Evolutionary conservation across 2,888 invertebrate species (phyloP).

Genomic region (Polyploca ridens): DNA sequence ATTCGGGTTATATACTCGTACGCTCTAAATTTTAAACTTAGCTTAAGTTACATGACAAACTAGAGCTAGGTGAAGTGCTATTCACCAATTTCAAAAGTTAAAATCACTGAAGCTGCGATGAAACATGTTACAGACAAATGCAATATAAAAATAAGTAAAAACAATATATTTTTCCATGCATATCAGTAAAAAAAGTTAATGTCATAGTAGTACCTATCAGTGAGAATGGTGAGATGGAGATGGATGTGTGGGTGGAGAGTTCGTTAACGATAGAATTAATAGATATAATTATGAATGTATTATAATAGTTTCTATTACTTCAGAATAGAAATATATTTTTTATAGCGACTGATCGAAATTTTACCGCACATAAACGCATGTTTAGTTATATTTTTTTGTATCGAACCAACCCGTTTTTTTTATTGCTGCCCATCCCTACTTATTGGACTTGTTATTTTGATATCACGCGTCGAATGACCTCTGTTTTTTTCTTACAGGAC

Average conservation of each 20-base stretch:
- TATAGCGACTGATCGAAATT: not conserved
- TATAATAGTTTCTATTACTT: not conserved
- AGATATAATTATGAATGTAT: not conserved
- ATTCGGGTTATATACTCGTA: too few species aligned
- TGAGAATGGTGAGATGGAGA: not conserved
- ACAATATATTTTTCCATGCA: too few species aligned
- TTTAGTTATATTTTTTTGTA: slow-evolving; percentile 28
- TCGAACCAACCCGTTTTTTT: slow-evolving; percentile 37
- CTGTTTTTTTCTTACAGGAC: slow-evolving; percentile 16
- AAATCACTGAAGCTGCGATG: too few species aligned
- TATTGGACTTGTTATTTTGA: slow-evolving; percentile 19
- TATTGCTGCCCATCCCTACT: slow-evolving; percentile 23
- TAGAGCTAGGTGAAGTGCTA: too few species aligned
- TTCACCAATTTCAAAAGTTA: too few species aligned
- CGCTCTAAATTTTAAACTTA: too few species aligned
- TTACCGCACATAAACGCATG: not conserved
- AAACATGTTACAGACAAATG: too few species aligned
- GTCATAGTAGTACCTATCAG: not conserved
- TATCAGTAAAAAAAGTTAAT: too few species aligned
- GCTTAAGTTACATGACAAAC: too few species aligned
- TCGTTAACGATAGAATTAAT: too few species aligned
- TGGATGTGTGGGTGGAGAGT: not conserved
- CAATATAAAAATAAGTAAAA: too few species aligned
- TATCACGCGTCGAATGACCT: slow-evolving; percentile 15
- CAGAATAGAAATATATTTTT: not conserved